These are phyloP conservation scores for Probaryconus sp. DNA, from an alignment of 1,140 invertebrate species.

Conservation along the genomic window DNA sequence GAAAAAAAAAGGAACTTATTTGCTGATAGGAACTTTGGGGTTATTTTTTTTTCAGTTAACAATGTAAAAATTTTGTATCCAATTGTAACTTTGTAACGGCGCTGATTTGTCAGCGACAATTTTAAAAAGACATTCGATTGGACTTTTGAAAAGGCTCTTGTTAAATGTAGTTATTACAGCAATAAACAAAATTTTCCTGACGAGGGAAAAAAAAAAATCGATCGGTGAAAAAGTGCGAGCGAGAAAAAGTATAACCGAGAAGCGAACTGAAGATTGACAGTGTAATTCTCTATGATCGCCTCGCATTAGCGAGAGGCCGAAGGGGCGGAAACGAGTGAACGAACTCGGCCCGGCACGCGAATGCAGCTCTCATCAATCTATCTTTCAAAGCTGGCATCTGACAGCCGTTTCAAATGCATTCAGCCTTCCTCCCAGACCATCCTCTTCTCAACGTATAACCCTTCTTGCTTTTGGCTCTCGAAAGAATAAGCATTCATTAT, in stretches of 20 bases:
- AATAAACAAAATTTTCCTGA: too few species aligned
- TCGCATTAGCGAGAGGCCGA: constrained; percentile 55
- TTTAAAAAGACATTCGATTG: constrained; percentile 3
- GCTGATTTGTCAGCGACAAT: too few species aligned
- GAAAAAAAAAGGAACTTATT: too few species aligned
- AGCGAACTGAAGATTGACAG: constrained; percentile 47
- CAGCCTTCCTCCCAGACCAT: constrained; percentile 57
- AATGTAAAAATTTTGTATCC: too few species aligned
- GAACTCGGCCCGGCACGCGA: constrained; percentile 68
- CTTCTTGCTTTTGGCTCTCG: constrained; percentile 20
- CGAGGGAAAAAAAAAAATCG: constrained; percentile 38
- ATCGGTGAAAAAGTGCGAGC: too few species aligned
- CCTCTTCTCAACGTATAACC: constrained; percentile 24
- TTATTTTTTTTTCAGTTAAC: too few species aligned
- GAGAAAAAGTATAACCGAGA: constrained; percentile 9
- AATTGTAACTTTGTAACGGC: too few species aligned
- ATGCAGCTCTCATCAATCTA: constrained; percentile 72
- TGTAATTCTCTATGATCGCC: constrained; percentile 68
- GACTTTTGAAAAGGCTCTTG: too few species aligned
- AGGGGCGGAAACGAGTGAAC: constrained; percentile 64
- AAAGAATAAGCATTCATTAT: constrained; percentile 52
- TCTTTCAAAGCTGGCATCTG: constrained; percentile 69
- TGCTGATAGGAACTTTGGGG: too few species aligned
- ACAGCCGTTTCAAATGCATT: constrained; percentile 73
- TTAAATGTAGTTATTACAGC: too few species aligned